phyloP scores from a whole-genome alignment of 2,888 invertebrate species.

The Drosophila glabriapex region DNA sequence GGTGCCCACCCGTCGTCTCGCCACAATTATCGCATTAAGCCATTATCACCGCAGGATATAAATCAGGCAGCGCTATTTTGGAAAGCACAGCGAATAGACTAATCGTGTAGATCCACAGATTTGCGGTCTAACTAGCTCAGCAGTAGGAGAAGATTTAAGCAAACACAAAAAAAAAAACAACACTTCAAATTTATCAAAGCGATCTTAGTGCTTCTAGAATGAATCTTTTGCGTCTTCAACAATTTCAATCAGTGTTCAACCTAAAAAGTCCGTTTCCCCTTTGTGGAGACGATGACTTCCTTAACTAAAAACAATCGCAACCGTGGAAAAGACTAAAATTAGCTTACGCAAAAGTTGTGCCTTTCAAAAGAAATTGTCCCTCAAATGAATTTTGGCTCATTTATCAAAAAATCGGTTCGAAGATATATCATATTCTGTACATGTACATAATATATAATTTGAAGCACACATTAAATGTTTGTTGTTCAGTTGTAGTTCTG shows the following conservation, averaged over 20 bases:
- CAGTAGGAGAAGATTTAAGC: neutral
- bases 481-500: neutral
- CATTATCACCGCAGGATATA: conserved; percentile 7
- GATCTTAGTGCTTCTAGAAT: neutral
- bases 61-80: neutral
- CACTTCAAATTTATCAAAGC: neutral
- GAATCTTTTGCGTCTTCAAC: neutral
- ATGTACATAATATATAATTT: no score
- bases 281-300: neutral
- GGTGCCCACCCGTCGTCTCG: conserved; percentile 2
- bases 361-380: neutral
- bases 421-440: no score
- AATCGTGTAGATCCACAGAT: neutral
- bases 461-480: neutral
- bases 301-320: neutral
- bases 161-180: neutral
- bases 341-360: neutral
- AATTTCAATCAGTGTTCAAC: neutral
- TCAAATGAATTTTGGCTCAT: neutral
- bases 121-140: neutral
- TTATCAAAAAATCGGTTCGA: neutral
- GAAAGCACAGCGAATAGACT: neutral
- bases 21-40: conserved; percentile 9
- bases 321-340: neutral
- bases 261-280: neutral